Evolutionary conservation across 23 tunicate species (phyloP).

Genomic region (Trididemnum nubilum): DNA sequence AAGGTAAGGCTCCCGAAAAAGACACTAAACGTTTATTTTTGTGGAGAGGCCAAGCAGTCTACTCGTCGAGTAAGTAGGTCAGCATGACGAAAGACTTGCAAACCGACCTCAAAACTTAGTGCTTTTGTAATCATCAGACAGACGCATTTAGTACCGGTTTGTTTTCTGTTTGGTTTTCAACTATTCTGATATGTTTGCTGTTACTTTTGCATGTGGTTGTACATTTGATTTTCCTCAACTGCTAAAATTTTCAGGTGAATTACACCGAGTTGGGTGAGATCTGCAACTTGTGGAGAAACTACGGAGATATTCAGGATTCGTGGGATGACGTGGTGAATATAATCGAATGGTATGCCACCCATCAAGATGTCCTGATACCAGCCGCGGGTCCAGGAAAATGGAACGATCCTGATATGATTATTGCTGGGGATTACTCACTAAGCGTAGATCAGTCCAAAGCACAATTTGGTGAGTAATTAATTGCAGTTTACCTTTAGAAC

Average conservation of each 20-base stretch:
- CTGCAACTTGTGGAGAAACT: constrained; percentile 91
- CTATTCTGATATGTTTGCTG: too few relatives aligned
- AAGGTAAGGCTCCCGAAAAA: constrained; percentile 37
- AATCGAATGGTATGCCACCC: constrained; percentile 75
- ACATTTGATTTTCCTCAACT: too few relatives aligned
- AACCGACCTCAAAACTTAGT: too few relatives aligned
- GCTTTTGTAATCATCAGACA: too few relatives aligned
- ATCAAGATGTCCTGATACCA: constrained; percentile 79
- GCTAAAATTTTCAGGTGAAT: constrained; percentile 79
- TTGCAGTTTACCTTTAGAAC: not conserved
- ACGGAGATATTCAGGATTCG: constrained; percentile 92
- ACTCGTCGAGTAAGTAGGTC: too few relatives aligned
- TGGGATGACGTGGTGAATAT: constrained; percentile 61
- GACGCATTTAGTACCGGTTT: too few relatives aligned
- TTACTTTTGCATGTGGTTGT: too few relatives aligned
- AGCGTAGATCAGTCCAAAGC: constrained; percentile 58
- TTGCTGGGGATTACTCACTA: constrained; percentile 80
- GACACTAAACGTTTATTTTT: too few relatives aligned
- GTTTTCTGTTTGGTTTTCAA: too few relatives aligned
- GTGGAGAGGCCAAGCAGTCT: too few relatives aligned
- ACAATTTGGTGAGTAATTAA: constrained; percentile 70
- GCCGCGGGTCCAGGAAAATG: constrained; percentile 90
- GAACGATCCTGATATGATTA: constrained; percentile 95
- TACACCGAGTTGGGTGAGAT: constrained; percentile 83
- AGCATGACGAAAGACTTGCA: too few relatives aligned